A percentile compares a stretch with the other conserved stretches of the same genome.
Evolutionary conservation across 2,113 vertebrate species (phyloP).

Genomic region (Aptenodytes forsteri): DNA sequence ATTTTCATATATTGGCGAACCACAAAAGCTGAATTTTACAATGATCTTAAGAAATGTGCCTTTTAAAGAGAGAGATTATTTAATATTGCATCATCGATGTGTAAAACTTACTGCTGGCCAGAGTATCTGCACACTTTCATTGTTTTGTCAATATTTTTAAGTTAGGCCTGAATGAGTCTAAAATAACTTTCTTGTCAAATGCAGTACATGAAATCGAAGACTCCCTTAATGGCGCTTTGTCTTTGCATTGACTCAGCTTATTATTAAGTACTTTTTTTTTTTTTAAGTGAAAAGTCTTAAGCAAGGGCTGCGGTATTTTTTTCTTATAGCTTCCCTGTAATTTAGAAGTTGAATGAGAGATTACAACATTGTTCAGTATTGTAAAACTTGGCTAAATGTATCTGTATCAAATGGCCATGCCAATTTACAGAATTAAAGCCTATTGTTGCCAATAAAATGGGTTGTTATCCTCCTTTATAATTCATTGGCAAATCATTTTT

Average conservation of each 20-base stretch:
- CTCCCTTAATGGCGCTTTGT: neutral
- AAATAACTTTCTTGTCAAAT: neutral
- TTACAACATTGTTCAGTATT: neutral
- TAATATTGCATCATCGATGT: neutral
- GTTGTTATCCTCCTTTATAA: neutral
- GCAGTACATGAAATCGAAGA: neutral
- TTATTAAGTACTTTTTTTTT: neutral
- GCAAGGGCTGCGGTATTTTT: neutral
- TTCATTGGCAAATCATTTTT: neutral
- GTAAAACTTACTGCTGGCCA: conserved; percentile 49
- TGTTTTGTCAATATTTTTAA: conserved; percentile 14
- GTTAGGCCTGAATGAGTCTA: conserved; percentile 17
- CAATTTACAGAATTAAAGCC: conserved; percentile 56
- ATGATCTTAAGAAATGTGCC: conserved; percentile 65
- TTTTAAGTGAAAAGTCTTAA: conserved; percentile 10
- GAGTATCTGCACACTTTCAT: neutral
- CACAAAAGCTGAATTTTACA: conserved; percentile 13
- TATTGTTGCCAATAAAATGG: conserved; percentile 22
- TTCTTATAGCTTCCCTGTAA: conserved; percentile 7
- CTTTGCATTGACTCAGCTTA: conserved; percentile 17
- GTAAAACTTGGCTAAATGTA: conserved; percentile 39
- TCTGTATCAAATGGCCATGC: conserved; percentile 22
- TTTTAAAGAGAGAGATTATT: conserved; percentile 46
- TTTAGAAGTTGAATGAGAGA: conserved; percentile 28
- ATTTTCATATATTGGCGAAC: conserved; percentile 18